phyloP scores from a whole-genome alignment of 2,888 invertebrate species.

The Orthosia cruda region DNA sequence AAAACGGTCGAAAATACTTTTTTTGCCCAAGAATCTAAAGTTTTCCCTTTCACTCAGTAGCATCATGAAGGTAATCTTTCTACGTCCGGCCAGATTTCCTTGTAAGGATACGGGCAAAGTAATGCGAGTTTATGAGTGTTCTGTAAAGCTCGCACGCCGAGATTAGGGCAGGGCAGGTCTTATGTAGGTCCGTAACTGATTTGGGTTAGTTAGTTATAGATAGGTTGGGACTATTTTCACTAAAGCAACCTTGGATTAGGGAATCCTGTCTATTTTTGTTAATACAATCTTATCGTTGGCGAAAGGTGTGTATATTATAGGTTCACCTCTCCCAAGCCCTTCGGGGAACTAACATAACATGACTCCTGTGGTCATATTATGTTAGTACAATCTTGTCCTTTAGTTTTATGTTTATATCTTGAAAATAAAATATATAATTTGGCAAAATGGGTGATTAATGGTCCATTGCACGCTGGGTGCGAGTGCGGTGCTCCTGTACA shows the following conservation, averaged over 20 bases:
- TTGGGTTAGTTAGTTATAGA: slow-evolving; percentile 39
- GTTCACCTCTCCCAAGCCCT: too few species aligned
- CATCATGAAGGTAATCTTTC: slow-evolving; percentile 52
- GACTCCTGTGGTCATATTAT: too few species aligned
- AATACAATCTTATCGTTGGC: background rate
- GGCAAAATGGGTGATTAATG: too few species aligned
- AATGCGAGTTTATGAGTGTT: slow-evolving; percentile 65
- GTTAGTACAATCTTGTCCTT: background rate
- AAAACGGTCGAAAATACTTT: background rate
- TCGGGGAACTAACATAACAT: too few species aligned
- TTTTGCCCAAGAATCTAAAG: slow-evolving; percentile 21
- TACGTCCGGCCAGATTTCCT: slow-evolving; percentile 53
- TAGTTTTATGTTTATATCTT: background rate
- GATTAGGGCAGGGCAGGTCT: slow-evolving; percentile 55
- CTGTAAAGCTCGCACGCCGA: slow-evolving; percentile 54
- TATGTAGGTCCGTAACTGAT: slow-evolving; percentile 45
- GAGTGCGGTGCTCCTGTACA: too few species aligned
- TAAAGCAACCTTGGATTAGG: background rate
- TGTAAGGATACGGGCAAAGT: slow-evolving; percentile 41
- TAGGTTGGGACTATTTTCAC: slow-evolving; percentile 2
- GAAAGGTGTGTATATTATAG: too few species aligned
- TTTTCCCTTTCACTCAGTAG: slow-evolving; percentile 41
- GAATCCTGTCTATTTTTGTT: background rate
- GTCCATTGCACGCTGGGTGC: too few species aligned
- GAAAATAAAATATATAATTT: too few species aligned